phyloP scores from a whole-genome alignment of 2,113 vertebrate species.

The Sula dactylatra region DNA sequence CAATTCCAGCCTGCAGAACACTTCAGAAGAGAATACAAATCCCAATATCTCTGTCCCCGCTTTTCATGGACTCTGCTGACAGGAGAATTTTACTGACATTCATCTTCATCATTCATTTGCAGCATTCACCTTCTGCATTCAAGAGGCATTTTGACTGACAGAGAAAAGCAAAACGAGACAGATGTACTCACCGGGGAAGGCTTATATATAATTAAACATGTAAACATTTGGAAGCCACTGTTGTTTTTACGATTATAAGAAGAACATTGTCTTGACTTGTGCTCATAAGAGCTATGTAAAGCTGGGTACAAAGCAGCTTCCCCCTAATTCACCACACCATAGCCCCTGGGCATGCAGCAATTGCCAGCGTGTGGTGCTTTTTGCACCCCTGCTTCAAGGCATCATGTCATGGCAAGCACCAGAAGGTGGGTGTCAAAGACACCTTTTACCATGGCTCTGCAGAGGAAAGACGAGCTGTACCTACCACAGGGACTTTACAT shows the following conservation, averaged over 20 bases:
- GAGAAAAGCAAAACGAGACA: not conserved
- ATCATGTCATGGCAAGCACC: accelerated
- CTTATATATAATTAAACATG: slow-evolving; percentile 11
- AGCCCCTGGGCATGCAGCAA: not conserved
- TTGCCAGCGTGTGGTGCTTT: not conserved
- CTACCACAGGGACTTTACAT: not conserved
- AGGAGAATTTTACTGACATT: not conserved
- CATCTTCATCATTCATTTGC: not conserved
- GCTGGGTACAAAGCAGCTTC: not conserved
- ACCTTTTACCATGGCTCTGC: not conserved
- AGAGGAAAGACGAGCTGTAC: not conserved
- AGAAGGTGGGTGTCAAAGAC: not conserved
- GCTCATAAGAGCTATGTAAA: not conserved
- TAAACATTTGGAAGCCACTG: slow-evolving; percentile 39
- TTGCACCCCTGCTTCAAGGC: not conserved
- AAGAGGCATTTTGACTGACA: slow-evolving; percentile 18
- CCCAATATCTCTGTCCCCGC: not conserved
- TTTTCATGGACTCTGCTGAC: not conserved
- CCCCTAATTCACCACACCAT: not conserved
- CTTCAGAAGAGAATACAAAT: not conserved
- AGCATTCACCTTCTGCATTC: not conserved
- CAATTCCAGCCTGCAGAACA: not conserved
- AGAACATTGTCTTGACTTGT: not conserved
- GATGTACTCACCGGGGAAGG: not conserved
- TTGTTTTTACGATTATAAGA: not conserved